These are phyloP conservation scores for Doris montereyensis DNA, from an alignment of 2,888 invertebrate species.

Conservation along the genomic window DNA sequence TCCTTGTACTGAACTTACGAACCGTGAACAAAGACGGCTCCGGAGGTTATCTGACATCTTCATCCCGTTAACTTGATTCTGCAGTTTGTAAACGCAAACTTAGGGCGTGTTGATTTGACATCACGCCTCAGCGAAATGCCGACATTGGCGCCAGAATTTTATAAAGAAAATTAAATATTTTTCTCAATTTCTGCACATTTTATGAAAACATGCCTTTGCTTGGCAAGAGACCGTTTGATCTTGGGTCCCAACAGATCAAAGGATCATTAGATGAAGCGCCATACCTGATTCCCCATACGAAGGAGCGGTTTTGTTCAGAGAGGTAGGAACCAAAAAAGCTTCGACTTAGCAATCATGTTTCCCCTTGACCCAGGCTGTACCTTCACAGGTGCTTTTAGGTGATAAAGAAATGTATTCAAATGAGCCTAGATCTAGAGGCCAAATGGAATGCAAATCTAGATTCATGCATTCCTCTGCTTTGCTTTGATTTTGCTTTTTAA, in stretches of 20 bases:
- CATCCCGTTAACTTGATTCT: slow-evolving; percentile 28
- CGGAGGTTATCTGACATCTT: not conserved
- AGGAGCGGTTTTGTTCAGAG: slow-evolving; percentile 69
- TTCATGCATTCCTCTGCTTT: not conserved
- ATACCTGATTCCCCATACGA: slow-evolving; percentile 67
- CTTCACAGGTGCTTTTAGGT: no score
- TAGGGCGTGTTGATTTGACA: slow-evolving; percentile 2
- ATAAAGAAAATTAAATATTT: slow-evolving; percentile 53
- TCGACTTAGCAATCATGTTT: no score
- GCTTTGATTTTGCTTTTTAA: not conserved
- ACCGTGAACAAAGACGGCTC: no score
- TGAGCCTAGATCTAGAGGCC: no score
- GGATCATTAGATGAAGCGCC: slow-evolving; percentile 58
- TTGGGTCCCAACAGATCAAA: slow-evolving; percentile 56
- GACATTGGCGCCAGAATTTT: slow-evolving; percentile 69
- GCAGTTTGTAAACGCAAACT: not conserved
- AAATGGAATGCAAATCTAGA: not conserved
- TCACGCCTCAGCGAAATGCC: not conserved
- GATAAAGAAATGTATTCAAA: no score
- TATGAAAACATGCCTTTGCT: slow-evolving; percentile 66
- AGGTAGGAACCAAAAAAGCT: no score
- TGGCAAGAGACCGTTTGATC: slow-evolving; percentile 63
- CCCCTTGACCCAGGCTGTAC: no score
- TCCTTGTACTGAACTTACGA: no score
- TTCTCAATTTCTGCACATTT: slow-evolving; percentile 49